Base-by-base conservation (phyloP, 2,888 invertebrate genomes). In the Aelia acuminata region DNA sequence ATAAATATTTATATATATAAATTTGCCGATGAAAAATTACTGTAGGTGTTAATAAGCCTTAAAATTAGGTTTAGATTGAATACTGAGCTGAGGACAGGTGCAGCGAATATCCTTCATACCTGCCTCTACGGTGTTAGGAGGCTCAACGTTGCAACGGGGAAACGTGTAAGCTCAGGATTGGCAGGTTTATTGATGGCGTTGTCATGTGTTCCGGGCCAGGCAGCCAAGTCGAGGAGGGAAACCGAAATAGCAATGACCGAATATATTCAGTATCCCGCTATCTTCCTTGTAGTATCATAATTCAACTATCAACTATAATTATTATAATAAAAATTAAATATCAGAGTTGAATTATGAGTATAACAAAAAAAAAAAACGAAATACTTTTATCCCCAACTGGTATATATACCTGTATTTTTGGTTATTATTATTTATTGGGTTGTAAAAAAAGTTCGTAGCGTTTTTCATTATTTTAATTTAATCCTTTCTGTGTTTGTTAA, bases 51-150 rank as follows among this genome's bases (percentile, higher is more conserved):
- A 70, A 70, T 70, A 35, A 70, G 7, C 63, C 63, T 70, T 35
- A 70, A 63, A 35, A 35, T 70, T 70, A 57, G 26, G 57, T 26
- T 57, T 26, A 57, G 57, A 57, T 26, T 13, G 80, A n/a, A n/a
- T n/a, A 43, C 22, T n/a, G n/a, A 13, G 3, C 35, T 8, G 22
- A 20, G 20, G 10, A 80, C 80, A 80, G 80, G n/a, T 80, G 80
- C 80, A 43, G n/a, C n/a, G 47, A 11, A 80, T 8, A 80, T 80
- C 43, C 43, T 43, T 80, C 80, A 80, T 80, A 80, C 80, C 80
- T 80, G 80, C 43, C 43, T 2, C 11, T 8, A 18, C 4, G 7
- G 15, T 3, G 15, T 13, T 35, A 11, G 39, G 10, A 22, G 35
- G 35, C 2, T 8, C 22, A 22, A 39, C 35, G 15, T 18, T n/a